Evolutionary conservation across 1,140 invertebrate species (phyloP), one percentile per base, ranked within the genome.

Genomic region (Camponotus vicinus): DNA sequence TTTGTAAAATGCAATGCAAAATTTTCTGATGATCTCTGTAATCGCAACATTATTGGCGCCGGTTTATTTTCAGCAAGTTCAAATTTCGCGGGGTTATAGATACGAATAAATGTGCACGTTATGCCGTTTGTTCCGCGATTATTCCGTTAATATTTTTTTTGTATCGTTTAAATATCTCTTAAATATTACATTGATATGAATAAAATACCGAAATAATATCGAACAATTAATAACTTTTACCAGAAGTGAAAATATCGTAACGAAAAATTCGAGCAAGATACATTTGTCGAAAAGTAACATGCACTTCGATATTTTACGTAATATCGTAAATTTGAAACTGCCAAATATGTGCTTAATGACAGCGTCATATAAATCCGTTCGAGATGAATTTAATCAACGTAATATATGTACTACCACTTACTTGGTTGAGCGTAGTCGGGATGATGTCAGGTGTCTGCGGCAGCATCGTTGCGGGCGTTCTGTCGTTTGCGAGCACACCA

Each of bases 401-500:
- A 18, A 15, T 45, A 18, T 15, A 52, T 6, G 15, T 52, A 42
- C n/a, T 32, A 6, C 21, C 59, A 75, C 87, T 45, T 91, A 94
- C 93, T 92, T 93, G 94, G 79, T 88, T 93, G 21, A 94, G 86
- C 55, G 93, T 91, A 1, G 93, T 94, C 18, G 93, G 92, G 55
- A 94, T 94, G 69, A 94, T 94, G 42, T 94, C 94, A 86, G 93
- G 91, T 57, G 93, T 94, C 59, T 94, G 94, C 59, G 93, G 92
- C 83, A 94, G 85, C 94, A 94, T 94, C 87, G 77, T 93, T 92
- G 49, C 45, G 61, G 37, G 7, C 21, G 78, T 86, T 84, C 67
- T 73, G 52, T 45, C 18, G 49, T 64, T 79, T 15, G 63, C 70
- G 76, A 75, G 80, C 76, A 78, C 86, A 78, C 86, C 88, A 64